Conservation (phyloP, 1,140 invertebrate genomes). For the Calephelis virginiensis region DNA sequence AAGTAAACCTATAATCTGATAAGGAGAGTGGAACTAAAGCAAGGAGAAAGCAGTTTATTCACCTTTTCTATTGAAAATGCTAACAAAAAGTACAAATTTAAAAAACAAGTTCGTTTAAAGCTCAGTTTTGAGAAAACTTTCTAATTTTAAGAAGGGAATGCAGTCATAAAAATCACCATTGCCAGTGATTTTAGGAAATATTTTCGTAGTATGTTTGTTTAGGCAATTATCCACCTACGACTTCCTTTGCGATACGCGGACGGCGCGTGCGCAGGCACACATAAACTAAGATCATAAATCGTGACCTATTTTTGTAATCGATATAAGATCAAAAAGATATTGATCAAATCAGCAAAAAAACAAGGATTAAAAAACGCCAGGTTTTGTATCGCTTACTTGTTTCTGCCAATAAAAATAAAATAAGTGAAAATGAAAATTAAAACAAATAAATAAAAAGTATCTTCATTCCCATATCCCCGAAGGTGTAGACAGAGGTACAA, state of each 20-base stretch:
- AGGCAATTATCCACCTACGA: slow-evolving; percentile 12
- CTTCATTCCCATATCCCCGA: too few species aligned
- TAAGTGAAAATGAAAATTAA: too few species aligned
- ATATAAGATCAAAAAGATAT: neutral
- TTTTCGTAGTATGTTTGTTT: slow-evolving; percentile 9
- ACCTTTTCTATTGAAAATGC: too few species aligned
- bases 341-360: neutral
- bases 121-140: neutral
- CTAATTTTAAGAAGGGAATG: neutral
- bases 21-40: too few species aligned
- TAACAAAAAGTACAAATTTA: too few species aligned
- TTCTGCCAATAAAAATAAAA: neutral
- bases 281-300: slow-evolving; percentile 11
- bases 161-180: neutral
- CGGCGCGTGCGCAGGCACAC: slow-evolving; percentile 3
- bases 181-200: neutral
- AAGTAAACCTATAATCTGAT: too few species aligned
- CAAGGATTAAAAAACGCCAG: neutral
- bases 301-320: neutral
- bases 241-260: neutral
- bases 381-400: neutral
- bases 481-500: too few species aligned
- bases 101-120: neutral
- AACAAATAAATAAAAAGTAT: too few species aligned
- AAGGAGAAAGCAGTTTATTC: too few species aligned